Conservation (phyloP, 2,113 vertebrate species). For the Lontra canadensis region DNA sequence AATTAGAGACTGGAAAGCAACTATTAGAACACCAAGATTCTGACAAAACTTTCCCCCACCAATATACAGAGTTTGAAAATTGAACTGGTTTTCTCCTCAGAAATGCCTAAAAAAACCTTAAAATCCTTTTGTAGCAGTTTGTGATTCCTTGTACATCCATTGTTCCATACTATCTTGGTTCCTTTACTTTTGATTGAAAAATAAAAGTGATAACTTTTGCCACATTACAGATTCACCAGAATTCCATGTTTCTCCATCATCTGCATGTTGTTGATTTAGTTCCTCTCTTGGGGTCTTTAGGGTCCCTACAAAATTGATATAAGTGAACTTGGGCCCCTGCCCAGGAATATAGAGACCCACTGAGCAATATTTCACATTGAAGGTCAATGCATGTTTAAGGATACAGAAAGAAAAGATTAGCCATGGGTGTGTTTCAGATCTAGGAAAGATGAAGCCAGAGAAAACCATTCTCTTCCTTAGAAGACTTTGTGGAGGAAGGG, state of each 20-base stretch:
- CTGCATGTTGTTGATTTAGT: not conserved
- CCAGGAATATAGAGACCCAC: not conserved
- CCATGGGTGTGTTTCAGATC: not conserved
- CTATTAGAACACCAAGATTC: slow-evolving; percentile 21
- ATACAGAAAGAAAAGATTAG: not conserved
- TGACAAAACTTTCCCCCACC: not conserved
- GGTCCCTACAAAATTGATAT: not conserved
- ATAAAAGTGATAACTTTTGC: not conserved
- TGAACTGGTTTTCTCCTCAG: not conserved
- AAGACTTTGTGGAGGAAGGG: not conserved
- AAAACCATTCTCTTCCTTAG: not conserved
- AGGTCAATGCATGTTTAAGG: not conserved
- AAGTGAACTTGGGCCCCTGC: not conserved
- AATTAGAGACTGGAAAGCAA: slow-evolving; percentile 58
- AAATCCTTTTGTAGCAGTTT: not conserved
- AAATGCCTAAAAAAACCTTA: not conserved
- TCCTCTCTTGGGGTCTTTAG: not conserved
- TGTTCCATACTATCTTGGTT: not conserved
- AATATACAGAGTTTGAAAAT: not conserved
- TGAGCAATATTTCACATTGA: not conserved
- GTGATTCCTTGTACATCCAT: not conserved
- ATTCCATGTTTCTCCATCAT: not conserved
- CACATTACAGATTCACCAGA: not conserved
- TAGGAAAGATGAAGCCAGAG: not conserved
- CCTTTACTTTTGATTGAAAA: not conserved